Evolutionary conservation across 2,888 invertebrate genomes (phyloP).

Genomic region (Lordiphosa fenestrarum): DNA sequence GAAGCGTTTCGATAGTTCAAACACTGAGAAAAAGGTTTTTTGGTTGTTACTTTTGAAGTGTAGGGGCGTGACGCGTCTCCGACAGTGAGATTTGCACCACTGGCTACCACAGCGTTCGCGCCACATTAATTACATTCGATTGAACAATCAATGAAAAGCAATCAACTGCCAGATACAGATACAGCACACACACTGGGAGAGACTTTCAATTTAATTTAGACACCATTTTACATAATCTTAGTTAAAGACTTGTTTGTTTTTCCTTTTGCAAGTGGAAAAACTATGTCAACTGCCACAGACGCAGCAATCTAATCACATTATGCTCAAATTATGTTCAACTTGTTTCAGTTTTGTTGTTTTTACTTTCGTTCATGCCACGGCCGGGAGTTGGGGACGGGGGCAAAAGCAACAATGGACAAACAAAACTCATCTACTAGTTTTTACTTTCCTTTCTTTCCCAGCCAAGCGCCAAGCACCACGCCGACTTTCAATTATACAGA

Average conservation of each 20-base stretch:
- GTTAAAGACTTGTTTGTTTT: slow-evolving; percentile 12
- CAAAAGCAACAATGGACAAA: slow-evolving; percentile 34
- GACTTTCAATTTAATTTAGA: slow-evolving; percentile 44
- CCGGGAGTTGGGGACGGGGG: slow-evolving; percentile 16
- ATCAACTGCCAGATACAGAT: slow-evolving; percentile 48
- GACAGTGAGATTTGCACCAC: no score
- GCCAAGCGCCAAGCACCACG: slow-evolving; percentile 15
- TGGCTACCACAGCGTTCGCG: slow-evolving; percentile 46
- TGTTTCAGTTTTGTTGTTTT: slow-evolving; percentile 61
- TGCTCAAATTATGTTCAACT: slow-evolving; percentile 57
- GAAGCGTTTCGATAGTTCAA: slow-evolving; percentile 40
- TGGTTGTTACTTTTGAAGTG: slow-evolving; percentile 11
- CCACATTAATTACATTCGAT: slow-evolving; percentile 68
- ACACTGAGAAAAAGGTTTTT: slow-evolving; percentile 6
- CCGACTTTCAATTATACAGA: slow-evolving; percentile 64
- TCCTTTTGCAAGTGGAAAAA: slow-evolving; percentile 35
- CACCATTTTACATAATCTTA: slow-evolving; percentile 65
- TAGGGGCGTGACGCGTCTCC: slow-evolving; percentile 7
- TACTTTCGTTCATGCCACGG: slow-evolving; percentile 58
- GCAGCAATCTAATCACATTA: slow-evolving; percentile 37
- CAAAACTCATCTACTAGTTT: slow-evolving; percentile 59
- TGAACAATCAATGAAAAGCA: slow-evolving; percentile 74
- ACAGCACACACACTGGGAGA: slow-evolving; percentile 16
- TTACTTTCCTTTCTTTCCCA: slow-evolving; percentile 64
- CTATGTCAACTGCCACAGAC: slow-evolving; percentile 51